Evolutionary conservation across 2,888 invertebrate genomes (phyloP).

Genomic region (Callosobruchus maculatus): DNA sequence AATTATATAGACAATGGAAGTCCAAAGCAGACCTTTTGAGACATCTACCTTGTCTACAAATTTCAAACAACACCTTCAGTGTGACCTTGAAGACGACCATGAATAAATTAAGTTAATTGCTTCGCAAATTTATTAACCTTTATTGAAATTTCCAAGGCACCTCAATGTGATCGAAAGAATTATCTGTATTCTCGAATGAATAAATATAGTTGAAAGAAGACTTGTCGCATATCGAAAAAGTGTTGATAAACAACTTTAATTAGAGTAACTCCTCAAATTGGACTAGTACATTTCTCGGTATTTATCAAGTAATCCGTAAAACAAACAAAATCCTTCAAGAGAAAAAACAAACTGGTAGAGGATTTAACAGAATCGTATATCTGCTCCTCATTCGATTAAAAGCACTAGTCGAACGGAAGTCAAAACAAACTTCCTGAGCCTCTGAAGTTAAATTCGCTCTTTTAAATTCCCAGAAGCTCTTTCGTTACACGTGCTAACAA

Average conservation of each 20-base stretch:
- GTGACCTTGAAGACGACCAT: too few relatives aligned
- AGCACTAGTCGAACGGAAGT: neutral
- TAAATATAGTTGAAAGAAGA: too few relatives aligned
- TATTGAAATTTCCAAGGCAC: too few relatives aligned
- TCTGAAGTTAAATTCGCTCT: neutral
- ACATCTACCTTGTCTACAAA: too few relatives aligned
- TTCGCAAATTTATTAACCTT: too few relatives aligned
- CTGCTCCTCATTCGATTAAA: neutral
- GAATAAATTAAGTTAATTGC: too few relatives aligned
- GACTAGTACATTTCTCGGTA: neutral
- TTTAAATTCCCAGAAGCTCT: neutral
- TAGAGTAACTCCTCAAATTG: neutral
- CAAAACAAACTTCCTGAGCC: neutral
- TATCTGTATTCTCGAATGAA: too few relatives aligned
- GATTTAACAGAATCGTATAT: neutral
- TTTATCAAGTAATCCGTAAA: neutral
- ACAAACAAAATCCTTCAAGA: neutral
- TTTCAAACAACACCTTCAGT: too few relatives aligned
- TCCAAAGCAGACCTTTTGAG: too few relatives aligned
- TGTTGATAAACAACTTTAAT: neutral
- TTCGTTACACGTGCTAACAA: neutral
- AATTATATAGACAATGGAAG: too few relatives aligned
- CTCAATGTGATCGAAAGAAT: too few relatives aligned
- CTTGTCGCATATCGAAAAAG: neutral
- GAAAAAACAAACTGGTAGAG: neutral